phyloP scores from a whole-genome alignment of 2,113 vertebrate genomes.

The Saccopteryx bilineata region DNA sequence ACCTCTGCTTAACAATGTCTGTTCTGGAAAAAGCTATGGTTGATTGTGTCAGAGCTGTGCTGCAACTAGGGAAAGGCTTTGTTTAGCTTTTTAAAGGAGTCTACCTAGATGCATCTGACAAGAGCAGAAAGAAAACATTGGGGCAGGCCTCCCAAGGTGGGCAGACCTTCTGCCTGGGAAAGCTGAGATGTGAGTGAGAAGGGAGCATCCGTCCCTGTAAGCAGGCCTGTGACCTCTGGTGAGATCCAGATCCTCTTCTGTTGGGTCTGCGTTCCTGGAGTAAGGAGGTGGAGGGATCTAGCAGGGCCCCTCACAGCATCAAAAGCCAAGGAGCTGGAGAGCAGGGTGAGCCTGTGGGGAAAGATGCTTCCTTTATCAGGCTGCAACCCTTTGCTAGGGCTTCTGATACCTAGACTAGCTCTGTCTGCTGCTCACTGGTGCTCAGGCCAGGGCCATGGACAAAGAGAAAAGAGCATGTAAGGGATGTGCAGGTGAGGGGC shows the following conservation, averaged over 20 bases:
- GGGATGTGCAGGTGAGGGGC: not conserved
- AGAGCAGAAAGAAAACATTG: not conserved
- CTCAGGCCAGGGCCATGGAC: not conserved
- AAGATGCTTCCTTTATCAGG: not conserved
- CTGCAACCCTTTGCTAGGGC: not conserved
- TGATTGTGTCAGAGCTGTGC: not conserved
- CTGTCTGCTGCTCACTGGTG: not conserved
- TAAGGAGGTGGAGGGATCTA: not conserved
- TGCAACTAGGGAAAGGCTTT: not conserved
- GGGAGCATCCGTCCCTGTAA: not conserved
- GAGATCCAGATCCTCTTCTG: not conserved
- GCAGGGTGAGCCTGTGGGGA: not conserved
- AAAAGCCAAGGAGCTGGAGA: not conserved
- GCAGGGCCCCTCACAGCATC: not conserved
- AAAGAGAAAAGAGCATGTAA: not conserved
- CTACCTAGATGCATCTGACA: not conserved
- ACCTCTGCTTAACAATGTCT: not conserved
- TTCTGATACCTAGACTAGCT: not conserved
- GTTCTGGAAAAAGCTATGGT: not conserved
- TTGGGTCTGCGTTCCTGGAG: not conserved
- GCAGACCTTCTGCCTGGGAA: not conserved
- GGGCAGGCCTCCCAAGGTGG: not conserved
- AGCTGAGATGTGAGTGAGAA: not conserved
- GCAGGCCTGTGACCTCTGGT: not conserved
- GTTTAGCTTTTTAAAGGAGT: not conserved